Conservation (phyloP, 2,888 invertebrate genomes). For the Trypoxylon attenuatum region DNA sequence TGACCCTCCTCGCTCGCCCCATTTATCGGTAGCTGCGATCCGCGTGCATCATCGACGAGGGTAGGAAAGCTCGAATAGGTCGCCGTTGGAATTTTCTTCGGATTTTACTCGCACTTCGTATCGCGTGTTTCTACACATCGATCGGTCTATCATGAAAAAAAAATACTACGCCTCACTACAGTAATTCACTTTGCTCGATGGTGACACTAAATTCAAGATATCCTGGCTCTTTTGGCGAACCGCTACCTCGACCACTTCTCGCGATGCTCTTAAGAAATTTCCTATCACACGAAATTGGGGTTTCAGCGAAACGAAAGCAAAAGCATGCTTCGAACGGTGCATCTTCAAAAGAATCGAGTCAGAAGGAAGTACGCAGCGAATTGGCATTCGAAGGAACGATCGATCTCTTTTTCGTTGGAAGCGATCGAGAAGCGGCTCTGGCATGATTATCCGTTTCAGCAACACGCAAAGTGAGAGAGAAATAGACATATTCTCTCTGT, state of each 20-base stretch:
- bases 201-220: constrained; percentile 13
- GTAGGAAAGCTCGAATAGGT: constrained; percentile 7
- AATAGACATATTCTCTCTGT: constrained; percentile 9
- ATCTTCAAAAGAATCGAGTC: not conserved
- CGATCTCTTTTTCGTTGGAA: constrained; percentile 3
- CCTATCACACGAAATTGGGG: not conserved
- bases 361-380: no score
- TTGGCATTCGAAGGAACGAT: no score
- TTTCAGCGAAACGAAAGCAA: not conserved
- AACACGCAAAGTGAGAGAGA: constrained; percentile 12
- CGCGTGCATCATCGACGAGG: not conserved
- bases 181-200: constrained; percentile 38
- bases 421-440: constrained; percentile 21
- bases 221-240: constrained; percentile 1
- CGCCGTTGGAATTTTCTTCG: not conserved
- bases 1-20: not conserved
- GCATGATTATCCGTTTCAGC: constrained; percentile 7
- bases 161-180: constrained; percentile 49
- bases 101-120: not conserved
- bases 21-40: not conserved
- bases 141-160: constrained; percentile 22
- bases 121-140: constrained; percentile 13
- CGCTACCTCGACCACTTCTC: not conserved
- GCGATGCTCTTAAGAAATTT: not conserved
- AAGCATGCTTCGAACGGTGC: not conserved